A percentile compares a stretch with the other conserved stretches of the same genome.
These are phyloP conservation scores for Scaptodrosophila latifasciaeformis DNA, from an alignment of 2,888 invertebrate genomes.

Conservation along the genomic window DNA sequence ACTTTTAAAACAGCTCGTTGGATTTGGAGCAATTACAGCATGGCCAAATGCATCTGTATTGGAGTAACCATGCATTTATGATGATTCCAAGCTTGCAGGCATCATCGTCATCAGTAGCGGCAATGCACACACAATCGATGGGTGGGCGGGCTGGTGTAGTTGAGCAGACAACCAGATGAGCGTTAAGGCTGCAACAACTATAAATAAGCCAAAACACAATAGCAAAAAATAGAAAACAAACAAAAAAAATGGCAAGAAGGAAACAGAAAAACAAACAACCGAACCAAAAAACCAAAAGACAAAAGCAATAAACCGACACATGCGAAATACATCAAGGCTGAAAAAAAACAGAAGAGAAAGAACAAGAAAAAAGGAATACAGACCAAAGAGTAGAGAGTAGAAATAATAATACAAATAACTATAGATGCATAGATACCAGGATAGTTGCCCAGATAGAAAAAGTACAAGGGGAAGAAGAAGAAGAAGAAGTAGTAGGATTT, in stretches of 20 bases:
- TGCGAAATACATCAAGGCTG: slow-evolving; percentile 7
- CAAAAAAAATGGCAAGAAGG: neutral
- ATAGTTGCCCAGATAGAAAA: slow-evolving; percentile 65
- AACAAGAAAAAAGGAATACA: neutral
- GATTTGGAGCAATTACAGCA: slow-evolving; percentile 14
- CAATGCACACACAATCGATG: slow-evolving; percentile 10
- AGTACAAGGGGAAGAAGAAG: slow-evolving; percentile 26
- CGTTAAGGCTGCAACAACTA: slow-evolving; percentile 57
- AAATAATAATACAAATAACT: slow-evolving; percentile 67
- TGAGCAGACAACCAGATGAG: slow-evolving; percentile 31
- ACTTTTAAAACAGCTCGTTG: neutral
- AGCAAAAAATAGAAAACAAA: slow-evolving; percentile 16
- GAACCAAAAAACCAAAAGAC: neutral
- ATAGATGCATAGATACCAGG: slow-evolving; percentile 64
- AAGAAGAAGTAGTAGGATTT: slow-evolving; percentile 41
- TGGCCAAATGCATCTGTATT: slow-evolving; percentile 9
- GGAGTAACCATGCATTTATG: slow-evolving; percentile 63
- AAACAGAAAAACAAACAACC: neutral
- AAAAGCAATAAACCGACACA: neutral
- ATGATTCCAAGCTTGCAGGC: slow-evolving; percentile 61
- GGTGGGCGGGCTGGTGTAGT: neutral
- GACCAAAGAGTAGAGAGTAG: slow-evolving; percentile 36
- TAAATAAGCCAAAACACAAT: slow-evolving; percentile 66
- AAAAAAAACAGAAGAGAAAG: too few relatives aligned
- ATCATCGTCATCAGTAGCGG: slow-evolving; percentile 41